phyloP scores from a whole-genome alignment of 2,113 vertebrate species.

The Gavia stellata region DNA sequence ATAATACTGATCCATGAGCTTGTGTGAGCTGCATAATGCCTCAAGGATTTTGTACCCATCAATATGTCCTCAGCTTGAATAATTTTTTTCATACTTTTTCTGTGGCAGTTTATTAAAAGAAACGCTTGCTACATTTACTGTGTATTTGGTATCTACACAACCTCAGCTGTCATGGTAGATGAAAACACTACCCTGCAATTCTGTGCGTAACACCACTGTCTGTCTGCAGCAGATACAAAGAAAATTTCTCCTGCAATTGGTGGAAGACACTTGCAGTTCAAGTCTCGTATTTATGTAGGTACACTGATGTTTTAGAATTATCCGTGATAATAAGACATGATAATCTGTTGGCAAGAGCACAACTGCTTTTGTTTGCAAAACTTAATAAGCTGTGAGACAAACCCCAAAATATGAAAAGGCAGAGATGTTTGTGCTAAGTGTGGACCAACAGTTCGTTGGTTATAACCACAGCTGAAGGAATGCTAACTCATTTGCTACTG shows the following conservation, averaged over 20 bases:
- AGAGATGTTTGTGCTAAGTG: not conserved
- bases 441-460: not conserved
- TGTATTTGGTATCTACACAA: conserved; percentile 75
- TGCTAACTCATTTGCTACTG: not conserved
- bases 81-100: conserved; percentile 53
- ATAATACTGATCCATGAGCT: conserved; percentile 71
- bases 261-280: not conserved
- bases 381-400: not conserved
- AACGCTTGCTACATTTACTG: conserved; percentile 71
- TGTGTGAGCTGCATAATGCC: conserved; percentile 75
- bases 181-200: conserved; percentile 63
- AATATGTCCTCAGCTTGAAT: conserved; percentile 59
- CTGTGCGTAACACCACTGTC: not conserved
- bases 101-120: conserved; percentile 84
- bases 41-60: conserved; percentile 74
- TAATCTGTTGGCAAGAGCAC: not conserved
- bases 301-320: not conserved
- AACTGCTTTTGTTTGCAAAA: conserved; percentile 25
- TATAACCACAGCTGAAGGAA: not conserved
- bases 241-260: not conserved
- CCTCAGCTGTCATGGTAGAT: conserved; percentile 78
- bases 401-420: not conserved
- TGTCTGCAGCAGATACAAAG: conserved; percentile 36
- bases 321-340: not conserved
- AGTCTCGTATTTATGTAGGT: not conserved